A percentile compares a stretch with the other conserved stretches of the same genome.
These are phyloP conservation scores for Amphimallon solstitiale DNA, from an alignment of 2,888 invertebrate species.

Conservation along the genomic window DNA sequence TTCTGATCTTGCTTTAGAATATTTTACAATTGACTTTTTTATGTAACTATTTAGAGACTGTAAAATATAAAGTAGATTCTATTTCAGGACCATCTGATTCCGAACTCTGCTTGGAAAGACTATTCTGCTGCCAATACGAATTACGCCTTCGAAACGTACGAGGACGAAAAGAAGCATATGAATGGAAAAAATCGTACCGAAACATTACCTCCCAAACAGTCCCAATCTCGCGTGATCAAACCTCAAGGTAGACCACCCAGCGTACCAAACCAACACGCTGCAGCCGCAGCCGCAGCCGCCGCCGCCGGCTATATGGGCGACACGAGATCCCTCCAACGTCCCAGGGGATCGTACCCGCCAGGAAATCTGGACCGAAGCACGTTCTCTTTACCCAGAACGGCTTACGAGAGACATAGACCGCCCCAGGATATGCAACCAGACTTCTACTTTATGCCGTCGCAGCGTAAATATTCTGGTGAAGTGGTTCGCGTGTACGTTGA, in stretches of 20 bases:
- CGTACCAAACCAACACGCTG: constrained; percentile 41
- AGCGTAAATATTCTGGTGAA: constrained; percentile 92
- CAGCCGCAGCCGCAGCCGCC: no score
- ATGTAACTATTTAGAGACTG: no score
- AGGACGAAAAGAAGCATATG: constrained; percentile 77
- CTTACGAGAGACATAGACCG: constrained; percentile 61
- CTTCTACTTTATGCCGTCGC: constrained; percentile 96
- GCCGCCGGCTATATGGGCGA: constrained; percentile 63
- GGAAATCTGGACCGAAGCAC: constrained; percentile 72
- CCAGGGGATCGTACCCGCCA: constrained; percentile 57
- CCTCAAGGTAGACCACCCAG: constrained; percentile 58
- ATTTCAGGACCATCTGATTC: constrained; percentile 81
- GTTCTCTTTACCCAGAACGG: constrained; percentile 80
- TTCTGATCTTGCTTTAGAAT: no score
- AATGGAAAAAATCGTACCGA: constrained; percentile 54
- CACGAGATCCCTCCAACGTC: constrained; percentile 72
- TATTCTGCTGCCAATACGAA: constrained; percentile 86
- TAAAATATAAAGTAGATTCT: background rate
- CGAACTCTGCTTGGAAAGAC: constrained; percentile 89
- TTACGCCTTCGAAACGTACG: constrained; percentile 90
- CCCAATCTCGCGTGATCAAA: constrained; percentile 48
- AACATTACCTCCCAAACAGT: constrained; percentile 50
- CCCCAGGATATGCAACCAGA: constrained; percentile 74
- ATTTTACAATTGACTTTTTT: no score
- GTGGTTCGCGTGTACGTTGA: constrained; percentile 86